Conservation (phyloP, 2,797 vertebrate species). For the Characodon lateralis region DNA sequence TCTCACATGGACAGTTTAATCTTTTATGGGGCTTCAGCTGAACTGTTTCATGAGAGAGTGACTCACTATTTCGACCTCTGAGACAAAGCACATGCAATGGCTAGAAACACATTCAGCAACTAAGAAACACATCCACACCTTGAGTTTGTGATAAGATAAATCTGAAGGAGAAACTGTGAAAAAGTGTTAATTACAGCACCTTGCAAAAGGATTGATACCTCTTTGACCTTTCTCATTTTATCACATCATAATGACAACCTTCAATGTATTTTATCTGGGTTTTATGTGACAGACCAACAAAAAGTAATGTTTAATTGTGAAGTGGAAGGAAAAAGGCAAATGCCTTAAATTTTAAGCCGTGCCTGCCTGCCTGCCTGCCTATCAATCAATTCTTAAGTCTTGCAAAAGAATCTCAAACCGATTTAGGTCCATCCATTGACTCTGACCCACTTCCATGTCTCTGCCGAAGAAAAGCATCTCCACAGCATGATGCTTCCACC, state of each 20-base stretch:
- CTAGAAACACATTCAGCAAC: slow-evolving; percentile 50
- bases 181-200: slow-evolving; percentile 11
- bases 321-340: background rate
- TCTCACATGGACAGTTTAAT: slow-evolving; percentile 57
- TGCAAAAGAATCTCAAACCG: too few species aligned
- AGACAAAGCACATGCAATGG: slow-evolving; percentile 56
- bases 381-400: too few species aligned
- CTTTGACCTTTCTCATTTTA: too few species aligned
- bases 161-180: slow-evolving; percentile 28
- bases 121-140: slow-evolving; percentile 42
- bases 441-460: too few species aligned
- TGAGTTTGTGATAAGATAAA: slow-evolving; percentile 41
- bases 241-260: background rate
- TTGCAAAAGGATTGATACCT: background rate
- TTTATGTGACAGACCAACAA: background rate
- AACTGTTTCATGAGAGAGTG: slow-evolving; percentile 63
- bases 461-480: too few species aligned
- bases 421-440: too few species aligned
- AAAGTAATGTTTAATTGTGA: background rate
- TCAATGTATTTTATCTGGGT: background rate
- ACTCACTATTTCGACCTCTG: slow-evolving; percentile 63
- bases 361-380: too few species aligned
- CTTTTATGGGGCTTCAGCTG: slow-evolving; percentile 59
- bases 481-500: too few species aligned
- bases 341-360: background rate